Conservation (phyloP, 2,888 invertebrate species). For the Electrophaes corylata region DNA sequence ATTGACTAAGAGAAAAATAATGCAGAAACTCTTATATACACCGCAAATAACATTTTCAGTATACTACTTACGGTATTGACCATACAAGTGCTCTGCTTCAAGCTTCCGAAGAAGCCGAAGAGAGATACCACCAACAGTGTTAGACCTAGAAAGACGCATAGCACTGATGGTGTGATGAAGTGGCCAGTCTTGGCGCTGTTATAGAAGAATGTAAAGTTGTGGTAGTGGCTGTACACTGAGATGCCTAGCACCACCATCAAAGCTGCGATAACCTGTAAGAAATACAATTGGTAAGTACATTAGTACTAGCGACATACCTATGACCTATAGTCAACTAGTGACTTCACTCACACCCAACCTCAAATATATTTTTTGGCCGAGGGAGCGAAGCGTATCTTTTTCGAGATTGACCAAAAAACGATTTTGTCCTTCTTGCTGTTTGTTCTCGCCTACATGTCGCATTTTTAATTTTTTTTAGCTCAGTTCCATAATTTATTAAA, state of each 20-base stretch:
- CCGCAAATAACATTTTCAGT: neutral
- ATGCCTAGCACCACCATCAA: conserved; percentile 76
- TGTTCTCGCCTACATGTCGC: too few relatives aligned
- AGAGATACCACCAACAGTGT: conserved; percentile 90
- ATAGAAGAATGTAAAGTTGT: conserved; percentile 68
- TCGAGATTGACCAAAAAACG: too few relatives aligned
- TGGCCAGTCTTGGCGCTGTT: conserved; percentile 61
- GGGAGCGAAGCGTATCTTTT: too few relatives aligned
- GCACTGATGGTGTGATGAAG: conserved; percentile 89
- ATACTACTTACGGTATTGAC: conserved; percentile 83
- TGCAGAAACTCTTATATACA: neutral
- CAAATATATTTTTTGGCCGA: too few relatives aligned
- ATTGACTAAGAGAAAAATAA: too few relatives aligned
- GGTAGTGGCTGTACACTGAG: conserved; percentile 72
- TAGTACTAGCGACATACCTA: neutral
- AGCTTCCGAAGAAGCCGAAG: conserved; percentile 93
- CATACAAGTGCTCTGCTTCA: conserved; percentile 90
- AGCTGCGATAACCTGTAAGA: conserved; percentile 64
- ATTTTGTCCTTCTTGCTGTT: too few relatives aligned
- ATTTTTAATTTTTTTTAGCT: too few relatives aligned
- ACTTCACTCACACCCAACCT: too few relatives aligned
- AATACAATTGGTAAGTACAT: neutral
- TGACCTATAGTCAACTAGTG: too few relatives aligned
- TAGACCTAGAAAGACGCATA: conserved; percentile 90
- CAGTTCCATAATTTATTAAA: too few relatives aligned